These are phyloP conservation scores for Neodiprion fabricii DNA, from an alignment of 1,140 invertebrate genomes.

Conservation along the genomic window DNA sequence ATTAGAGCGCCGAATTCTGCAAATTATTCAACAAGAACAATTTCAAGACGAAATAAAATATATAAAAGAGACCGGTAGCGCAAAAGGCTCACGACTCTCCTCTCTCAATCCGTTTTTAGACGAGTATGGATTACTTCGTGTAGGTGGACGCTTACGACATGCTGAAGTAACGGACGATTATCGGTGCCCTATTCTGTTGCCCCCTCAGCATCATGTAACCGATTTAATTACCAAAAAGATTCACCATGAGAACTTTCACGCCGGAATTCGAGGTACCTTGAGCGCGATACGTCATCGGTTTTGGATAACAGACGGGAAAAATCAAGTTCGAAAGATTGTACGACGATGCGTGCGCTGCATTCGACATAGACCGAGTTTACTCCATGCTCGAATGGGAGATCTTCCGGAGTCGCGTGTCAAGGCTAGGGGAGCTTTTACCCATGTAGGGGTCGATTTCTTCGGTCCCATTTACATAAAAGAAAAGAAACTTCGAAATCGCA, in stretches of 20 bases:
- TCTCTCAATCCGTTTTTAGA: conserved; percentile 18
- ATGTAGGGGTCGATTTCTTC: conserved; percentile 50
- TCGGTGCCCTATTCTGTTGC: conserved; percentile 14
- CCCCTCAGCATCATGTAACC: conserved; percentile 4
- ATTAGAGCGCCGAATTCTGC: too few relatives aligned
- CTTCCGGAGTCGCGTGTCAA: conserved; percentile 41
- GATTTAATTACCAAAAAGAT: not conserved
- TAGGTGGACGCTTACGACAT: conserved; percentile 16
- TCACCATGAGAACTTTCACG: conserved; percentile 27
- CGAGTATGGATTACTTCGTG: not conserved
- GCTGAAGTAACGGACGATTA: not conserved
- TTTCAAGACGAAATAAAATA: too few relatives aligned
- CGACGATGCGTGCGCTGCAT: conserved; percentile 34
- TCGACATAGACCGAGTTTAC: conserved; percentile 19
- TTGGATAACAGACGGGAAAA: conserved; percentile 31
- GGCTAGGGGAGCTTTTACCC: conserved; percentile 40
- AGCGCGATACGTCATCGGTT: conserved; percentile 30
- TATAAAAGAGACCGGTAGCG: too few relatives aligned
- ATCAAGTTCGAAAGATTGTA: conserved; percentile 19
- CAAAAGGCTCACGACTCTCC: not conserved
- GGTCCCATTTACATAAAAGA: conserved; percentile 47
- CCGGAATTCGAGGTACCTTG: conserved; percentile 24
- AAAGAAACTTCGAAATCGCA: not conserved
- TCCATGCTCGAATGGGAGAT: conserved; percentile 43
- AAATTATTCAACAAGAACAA: too few relatives aligned